phyloP scores from a whole-genome alignment of 2,888 invertebrate species.

The Choreutis nemorana region DNA sequence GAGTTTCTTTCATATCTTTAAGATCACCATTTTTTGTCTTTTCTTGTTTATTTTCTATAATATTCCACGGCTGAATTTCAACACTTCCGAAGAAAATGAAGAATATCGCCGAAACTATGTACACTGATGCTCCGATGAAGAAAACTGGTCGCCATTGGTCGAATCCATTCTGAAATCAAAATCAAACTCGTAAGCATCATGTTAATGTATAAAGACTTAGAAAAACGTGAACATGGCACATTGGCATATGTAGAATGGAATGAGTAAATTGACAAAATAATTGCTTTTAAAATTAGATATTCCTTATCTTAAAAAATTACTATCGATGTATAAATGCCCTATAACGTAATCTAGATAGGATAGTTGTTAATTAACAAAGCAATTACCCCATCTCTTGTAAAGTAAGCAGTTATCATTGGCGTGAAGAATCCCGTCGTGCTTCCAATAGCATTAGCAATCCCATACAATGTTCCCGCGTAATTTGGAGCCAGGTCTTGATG shows the following conservation, averaged over 20 bases:
- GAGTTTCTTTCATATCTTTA: conserved; percentile 40
- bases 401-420: conserved; percentile 74
- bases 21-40: conserved; percentile 23
- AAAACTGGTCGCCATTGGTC: conserved; percentile 79
- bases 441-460: conserved; percentile 79
- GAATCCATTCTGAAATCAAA: conserved; percentile 69
- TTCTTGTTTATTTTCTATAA: conserved; percentile 14
- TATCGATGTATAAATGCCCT: too few species aligned
- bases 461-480: conserved; percentile 79
- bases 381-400: conserved; percentile 63
- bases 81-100: conserved; percentile 77
- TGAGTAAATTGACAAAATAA: too few species aligned
- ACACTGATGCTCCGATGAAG: conserved; percentile 75
- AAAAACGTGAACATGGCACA: too few species aligned
- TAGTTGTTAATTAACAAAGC: conserved; percentile 5
- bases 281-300: too few species aligned
- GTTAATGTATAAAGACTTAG: too few species aligned
- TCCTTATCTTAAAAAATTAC: too few species aligned
- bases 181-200: too few species aligned
- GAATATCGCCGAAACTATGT: conserved; percentile 72
- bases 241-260: too few species aligned
- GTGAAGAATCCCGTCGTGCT: conserved; percentile 77
- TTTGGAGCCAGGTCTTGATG: conserved; percentile 81
- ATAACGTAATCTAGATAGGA: not conserved
- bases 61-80: conserved; percentile 75